Conservation (phyloP, 2,113 vertebrate species). For the Trichomycterus rosablanca region DNA sequence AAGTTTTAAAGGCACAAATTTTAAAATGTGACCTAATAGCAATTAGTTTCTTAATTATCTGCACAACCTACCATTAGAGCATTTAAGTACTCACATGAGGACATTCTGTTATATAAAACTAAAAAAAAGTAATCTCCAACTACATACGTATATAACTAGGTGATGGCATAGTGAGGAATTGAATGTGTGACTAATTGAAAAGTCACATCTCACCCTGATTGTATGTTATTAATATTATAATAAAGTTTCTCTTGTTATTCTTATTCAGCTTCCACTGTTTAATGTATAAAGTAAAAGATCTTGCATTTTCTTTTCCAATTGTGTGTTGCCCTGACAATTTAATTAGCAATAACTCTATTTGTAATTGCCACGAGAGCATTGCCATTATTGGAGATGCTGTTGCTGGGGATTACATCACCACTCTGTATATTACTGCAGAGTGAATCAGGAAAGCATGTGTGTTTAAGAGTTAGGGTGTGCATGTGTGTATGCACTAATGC, state of each 20-base stretch:
- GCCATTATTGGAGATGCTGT: conserved; percentile 40
- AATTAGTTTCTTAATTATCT: too few relatives aligned
- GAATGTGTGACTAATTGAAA: neutral
- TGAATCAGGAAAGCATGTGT: conserved; percentile 17
- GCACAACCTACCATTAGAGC: too few relatives aligned
- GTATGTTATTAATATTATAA: conserved; percentile 6
- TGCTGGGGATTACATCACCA: conserved; percentile 57
- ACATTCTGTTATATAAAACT: too few relatives aligned
- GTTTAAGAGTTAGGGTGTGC: conserved; percentile 23
- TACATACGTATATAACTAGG: neutral
- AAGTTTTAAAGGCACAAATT: too few relatives aligned
- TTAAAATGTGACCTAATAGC: too few relatives aligned
- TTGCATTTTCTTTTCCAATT: conserved; percentile 41
- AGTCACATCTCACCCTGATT: conserved; percentile 1
- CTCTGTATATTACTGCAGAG: conserved; percentile 30
- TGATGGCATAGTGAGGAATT: conserved; percentile 2
- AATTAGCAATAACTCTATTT: conserved; percentile 45
- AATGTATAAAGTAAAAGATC: conserved; percentile 12
- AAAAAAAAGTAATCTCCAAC: neutral
- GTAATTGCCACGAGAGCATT: conserved; percentile 39
- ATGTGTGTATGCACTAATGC: conserved; percentile 38
- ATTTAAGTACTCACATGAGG: too few relatives aligned
- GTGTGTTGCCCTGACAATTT: conserved; percentile 54
- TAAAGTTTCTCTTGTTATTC: neutral
- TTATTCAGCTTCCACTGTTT: neutral